Base-by-base conservation (phyloP, 1,140 invertebrate species). In the Cepaea nemoralis region DNA sequence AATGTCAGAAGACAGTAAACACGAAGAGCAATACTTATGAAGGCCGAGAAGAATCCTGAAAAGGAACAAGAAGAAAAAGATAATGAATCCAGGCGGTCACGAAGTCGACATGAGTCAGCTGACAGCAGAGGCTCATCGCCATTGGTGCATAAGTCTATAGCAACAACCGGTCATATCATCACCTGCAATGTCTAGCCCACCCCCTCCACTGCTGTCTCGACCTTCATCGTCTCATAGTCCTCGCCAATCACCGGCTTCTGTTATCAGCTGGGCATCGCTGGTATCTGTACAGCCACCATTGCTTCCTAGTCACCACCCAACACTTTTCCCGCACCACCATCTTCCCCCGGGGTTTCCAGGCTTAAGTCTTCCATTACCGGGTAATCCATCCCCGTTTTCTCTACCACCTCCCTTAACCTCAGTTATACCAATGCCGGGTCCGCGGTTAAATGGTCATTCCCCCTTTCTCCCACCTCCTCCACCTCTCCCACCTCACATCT, bases 401-500 rank as follows among this genome's bases (percentile, higher is more conserved):
- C 84, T 88, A 55, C 85, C 82, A 27, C 31, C 37, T 24, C 91
- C 91, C 69, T 89, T 89, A 8, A 89, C 90, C 16, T 90, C 91
- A 66, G n/a, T 85, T 83, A n/a, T 90, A 87, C 85, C 90, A 93
- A 40, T 95, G 95, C 89, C 94, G 95, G 37, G 92, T 95, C 39
- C 94, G 94, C 87, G 95, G 96, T 2, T 73, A 27, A 24, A 31
- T 37, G 45, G 42, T 10, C 78, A 71, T 69, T 55, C 78, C 22
- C 59, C 73, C 1, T 82, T 70, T 63, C 75, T 55, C 14, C 74
- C 83, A 67, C 83, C 94, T 55, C 96, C 96, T 0, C 86, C 86
- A 31, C 83, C 80, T 22, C 78, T 83, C 63, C 83, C 83, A 33
- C 78, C 83, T 12, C 84, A 80, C 42, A 67, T 73, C 67, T 50